Evolutionary conservation across 2,888 invertebrate species (phyloP).

Genomic region (Eupeodes luniger): DNA sequence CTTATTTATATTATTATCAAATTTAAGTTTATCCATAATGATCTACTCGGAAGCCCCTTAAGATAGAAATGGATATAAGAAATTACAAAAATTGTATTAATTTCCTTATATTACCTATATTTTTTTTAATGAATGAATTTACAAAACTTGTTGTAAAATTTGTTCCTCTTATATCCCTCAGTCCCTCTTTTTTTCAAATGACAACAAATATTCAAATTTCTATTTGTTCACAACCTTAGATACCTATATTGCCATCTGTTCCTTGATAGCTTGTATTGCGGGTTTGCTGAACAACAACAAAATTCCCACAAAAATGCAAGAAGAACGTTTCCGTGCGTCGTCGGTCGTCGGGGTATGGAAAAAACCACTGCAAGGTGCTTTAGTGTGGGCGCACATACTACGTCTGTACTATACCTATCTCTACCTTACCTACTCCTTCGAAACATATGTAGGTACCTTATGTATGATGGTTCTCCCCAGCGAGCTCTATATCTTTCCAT

Average conservation of each 20-base stretch:
- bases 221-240: background rate
- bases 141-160: background rate
- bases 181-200: conserved; percentile 6
- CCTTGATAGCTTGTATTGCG: background rate
- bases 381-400: conserved; percentile 59
- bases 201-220: conserved; percentile 33
- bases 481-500: conserved; percentile 51
- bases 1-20: too few species aligned
- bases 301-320: conserved; percentile 17
- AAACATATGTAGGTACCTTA: conserved; percentile 49
- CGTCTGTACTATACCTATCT: conserved; percentile 35
- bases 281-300: background rate
- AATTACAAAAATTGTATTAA: too few species aligned
- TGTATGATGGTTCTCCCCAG: conserved; percentile 24
- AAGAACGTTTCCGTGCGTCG: conserved; percentile 20
- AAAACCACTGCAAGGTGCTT: conserved; percentile 65
- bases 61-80: too few species aligned
- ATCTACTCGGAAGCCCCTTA: too few species aligned
- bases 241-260: background rate
- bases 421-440: conserved; percentile 4
- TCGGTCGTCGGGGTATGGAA: conserved; percentile 18
- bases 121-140: background rate
- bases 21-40: too few species aligned
- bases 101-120: too few species aligned
- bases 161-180: background rate